Conservation (phyloP, 2,113 vertebrate genomes). For the Pristiophorus japonicus region DNA sequence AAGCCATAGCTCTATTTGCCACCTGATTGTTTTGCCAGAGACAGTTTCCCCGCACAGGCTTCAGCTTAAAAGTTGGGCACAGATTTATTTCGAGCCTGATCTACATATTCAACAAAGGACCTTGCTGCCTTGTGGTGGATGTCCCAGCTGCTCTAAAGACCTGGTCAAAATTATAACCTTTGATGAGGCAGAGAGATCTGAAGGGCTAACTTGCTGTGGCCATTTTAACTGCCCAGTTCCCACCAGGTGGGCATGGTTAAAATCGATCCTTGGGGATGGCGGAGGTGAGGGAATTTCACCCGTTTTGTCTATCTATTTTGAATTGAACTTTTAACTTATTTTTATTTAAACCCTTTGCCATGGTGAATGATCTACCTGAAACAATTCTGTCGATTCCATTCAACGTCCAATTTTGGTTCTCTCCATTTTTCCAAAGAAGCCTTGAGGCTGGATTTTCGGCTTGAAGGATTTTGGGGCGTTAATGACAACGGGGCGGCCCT, state of each 20-base stretch:
- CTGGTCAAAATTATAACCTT: not conserved
- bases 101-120: not conserved
- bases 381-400: not conserved
- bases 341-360: not conserved
- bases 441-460: too few species aligned
- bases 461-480: too few species aligned
- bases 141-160: not conserved
- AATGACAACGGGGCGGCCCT: too few species aligned
- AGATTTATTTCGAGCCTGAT: not conserved
- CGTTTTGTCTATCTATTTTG: not conserved
- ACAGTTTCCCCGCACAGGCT: not conserved
- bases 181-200: not conserved
- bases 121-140: not conserved
- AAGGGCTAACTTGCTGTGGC: not conserved
- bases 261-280: not conserved
- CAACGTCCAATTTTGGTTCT: not conserved
- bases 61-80: not conserved
- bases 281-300: not conserved
- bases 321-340: not conserved
- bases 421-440: not conserved
- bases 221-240: not conserved
- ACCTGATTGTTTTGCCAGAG: not conserved
- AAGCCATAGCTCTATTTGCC: not conserved
- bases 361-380: not conserved
- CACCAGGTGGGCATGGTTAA: not conserved